These are phyloP conservation scores for Cryptotermes secundus DNA, from an alignment of 1,140 invertebrate species.

Conservation along the genomic window DNA sequence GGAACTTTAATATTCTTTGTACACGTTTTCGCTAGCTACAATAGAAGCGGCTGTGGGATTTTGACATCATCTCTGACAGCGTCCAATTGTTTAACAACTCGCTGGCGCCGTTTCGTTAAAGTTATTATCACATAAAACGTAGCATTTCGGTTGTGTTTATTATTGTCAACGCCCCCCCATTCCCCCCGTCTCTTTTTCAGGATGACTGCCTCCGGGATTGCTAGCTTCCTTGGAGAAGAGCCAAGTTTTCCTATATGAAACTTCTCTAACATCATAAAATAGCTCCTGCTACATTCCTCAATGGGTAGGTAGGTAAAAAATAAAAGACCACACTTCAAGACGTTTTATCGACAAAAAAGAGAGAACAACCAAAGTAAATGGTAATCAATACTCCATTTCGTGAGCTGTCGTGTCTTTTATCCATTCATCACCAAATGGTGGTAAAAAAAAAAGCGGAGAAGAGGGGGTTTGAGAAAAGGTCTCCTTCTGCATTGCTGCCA, in stretches of 20 bases:
- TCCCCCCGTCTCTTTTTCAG: neutral
- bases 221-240: neutral
- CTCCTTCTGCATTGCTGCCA: constrained; percentile 1
- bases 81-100: constrained; percentile 17
- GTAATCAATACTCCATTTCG: constrained; percentile 24
- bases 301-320: constrained; percentile 4
- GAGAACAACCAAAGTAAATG: constrained; percentile 27
- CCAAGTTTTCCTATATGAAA: constrained; percentile 15
- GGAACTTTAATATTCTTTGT: neutral
- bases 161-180: neutral
- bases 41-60: neutral
- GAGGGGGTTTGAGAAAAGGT: neutral
- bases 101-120: constrained; percentile 14
- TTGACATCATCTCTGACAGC: constrained; percentile 12
- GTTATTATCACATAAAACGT: constrained; percentile 23
- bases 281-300: constrained; percentile 14
- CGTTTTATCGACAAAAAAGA: constrained; percentile 19
- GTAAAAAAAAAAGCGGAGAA: neutral
- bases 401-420: constrained; percentile 4
- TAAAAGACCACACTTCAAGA: constrained; percentile 19
- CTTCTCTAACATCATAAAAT: constrained; percentile 11
- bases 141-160: constrained; percentile 9
- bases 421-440: constrained; percentile 22
- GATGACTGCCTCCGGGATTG: constrained; percentile 8
- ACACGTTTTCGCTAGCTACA: neutral